Conservation (phyloP, 2,797 vertebrate species). For the Euphonia xanthogaster region DNA sequence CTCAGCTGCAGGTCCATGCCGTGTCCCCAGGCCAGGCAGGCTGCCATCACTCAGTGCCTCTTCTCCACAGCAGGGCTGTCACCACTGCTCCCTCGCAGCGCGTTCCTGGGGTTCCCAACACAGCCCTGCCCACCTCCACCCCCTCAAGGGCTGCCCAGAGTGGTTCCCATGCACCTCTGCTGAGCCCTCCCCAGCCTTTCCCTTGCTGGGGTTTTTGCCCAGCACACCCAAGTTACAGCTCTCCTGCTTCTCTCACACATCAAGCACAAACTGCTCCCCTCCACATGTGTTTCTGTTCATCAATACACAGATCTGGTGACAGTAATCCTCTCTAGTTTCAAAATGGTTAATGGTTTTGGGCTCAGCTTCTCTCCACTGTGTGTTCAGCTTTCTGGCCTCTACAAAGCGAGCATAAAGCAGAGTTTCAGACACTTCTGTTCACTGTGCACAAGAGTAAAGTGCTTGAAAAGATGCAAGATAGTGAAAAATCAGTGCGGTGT, state of each 20-base stretch:
- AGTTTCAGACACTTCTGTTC: constrained; percentile 4
- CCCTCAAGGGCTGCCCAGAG: not conserved
- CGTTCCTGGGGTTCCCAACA: not conserved
- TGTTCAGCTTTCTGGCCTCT: not conserved
- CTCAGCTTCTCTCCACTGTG: not conserved
- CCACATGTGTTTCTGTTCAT: not conserved
- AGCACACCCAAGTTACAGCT: not conserved
- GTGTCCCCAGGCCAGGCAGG: not conserved
- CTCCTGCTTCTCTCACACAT: not conserved
- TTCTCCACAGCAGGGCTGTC: not conserved
- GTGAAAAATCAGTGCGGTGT: constrained; percentile 45
- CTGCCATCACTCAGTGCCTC: not conserved
- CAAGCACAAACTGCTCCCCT: not conserved
- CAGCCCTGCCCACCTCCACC: not conserved
- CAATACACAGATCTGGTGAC: not conserved
- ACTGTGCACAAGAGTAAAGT: not conserved
- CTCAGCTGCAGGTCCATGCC: accelerated
- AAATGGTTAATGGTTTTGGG: not conserved
- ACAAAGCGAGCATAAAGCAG: not conserved
- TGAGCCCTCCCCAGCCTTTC: not conserved
- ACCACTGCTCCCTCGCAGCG: accelerated
- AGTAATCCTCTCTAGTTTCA: not conserved
- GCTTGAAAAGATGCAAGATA: constrained; percentile 48
- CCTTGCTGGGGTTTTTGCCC: not conserved
- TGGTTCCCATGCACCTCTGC: not conserved